Percentiles rank a stretch among this genome's conserved stretches.
phyloP scores from a whole-genome alignment of 2,797 vertebrate species.

The Antennarius maculatus region DNA sequence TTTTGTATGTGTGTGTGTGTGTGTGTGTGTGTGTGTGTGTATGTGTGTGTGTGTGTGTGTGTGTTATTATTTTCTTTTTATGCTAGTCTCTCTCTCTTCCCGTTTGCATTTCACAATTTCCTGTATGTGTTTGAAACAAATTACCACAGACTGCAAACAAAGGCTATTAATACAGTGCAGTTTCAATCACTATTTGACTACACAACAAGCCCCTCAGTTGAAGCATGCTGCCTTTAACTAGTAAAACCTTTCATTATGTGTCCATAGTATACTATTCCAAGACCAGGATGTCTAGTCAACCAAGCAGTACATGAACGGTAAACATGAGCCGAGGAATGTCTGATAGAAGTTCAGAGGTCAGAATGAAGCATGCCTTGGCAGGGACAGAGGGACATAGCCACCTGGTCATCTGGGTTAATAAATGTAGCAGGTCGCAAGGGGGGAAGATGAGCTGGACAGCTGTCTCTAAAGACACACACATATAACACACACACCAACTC shows the following conservation, averaged over 20 bases:
- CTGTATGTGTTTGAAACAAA: background rate
- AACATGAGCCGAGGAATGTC: conserved; percentile 77
- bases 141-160: background rate
- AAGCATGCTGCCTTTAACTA: conserved; percentile 14
- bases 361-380: conserved; percentile 76
- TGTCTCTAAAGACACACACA: conserved; percentile 71
- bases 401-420: conserved; percentile 85
- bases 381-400: conserved; percentile 79
- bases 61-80: background rate
- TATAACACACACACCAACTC: conserved; percentile 51
- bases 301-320: conserved; percentile 60
- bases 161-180: background rate
- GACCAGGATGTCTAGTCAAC: conserved; percentile 68
- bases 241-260: conserved; percentile 40
- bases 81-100: conserved; percentile 1
- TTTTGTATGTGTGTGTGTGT: no score
- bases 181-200: background rate
- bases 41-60: no score
- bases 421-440: conserved; percentile 75
- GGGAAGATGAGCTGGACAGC: conserved; percentile 87
- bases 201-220: background rate
- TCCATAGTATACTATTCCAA: conserved; percentile 67
- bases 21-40: no score
- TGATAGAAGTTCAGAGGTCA: conserved; percentile 77
- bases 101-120: background rate